phyloP scores from a whole-genome alignment of 2,113 vertebrate genomes.

The Mobula birostris region DNA sequence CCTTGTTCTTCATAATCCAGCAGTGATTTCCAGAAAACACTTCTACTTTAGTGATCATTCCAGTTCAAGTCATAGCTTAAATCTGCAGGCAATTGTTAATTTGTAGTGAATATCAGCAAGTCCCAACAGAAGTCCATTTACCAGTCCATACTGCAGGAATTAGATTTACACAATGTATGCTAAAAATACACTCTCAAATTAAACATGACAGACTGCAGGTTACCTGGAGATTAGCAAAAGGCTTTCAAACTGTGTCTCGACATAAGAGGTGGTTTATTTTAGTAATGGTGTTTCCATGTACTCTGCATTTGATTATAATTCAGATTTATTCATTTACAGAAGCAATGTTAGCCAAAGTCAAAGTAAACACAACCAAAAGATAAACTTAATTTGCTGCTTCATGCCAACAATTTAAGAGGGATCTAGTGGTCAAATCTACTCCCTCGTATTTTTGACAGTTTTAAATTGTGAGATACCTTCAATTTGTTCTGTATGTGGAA shows the following conservation, averaged over 20 bases:
- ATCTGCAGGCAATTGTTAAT: neutral
- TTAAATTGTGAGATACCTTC: neutral
- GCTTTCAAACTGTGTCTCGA: neutral
- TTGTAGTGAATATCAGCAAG: neutral
- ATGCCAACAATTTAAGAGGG: neutral
- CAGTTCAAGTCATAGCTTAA: neutral
- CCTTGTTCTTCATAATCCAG: neutral
- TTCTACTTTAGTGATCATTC: constrained; percentile 12
- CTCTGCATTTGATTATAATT: neutral
- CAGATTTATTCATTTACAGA: neutral
- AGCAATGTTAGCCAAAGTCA: neutral
- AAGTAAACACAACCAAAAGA: neutral
- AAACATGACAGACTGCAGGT: neutral
- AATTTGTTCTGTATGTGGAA: neutral
- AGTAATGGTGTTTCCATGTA: neutral
- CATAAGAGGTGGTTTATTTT: neutral
- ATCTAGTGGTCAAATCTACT: no score
- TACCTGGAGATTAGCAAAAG: constrained; percentile 32
- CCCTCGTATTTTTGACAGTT: neutral
- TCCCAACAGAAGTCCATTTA: neutral
- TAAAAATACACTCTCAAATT: constrained; percentile 29
- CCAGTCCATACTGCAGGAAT: neutral
- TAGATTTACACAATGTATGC: neutral
- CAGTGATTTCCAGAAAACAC: neutral
- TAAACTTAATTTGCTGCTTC: neutral